phyloP scores from a whole-genome alignment of 2,888 invertebrate genomes.

The Drosophila pseudotalamancana region DNA sequence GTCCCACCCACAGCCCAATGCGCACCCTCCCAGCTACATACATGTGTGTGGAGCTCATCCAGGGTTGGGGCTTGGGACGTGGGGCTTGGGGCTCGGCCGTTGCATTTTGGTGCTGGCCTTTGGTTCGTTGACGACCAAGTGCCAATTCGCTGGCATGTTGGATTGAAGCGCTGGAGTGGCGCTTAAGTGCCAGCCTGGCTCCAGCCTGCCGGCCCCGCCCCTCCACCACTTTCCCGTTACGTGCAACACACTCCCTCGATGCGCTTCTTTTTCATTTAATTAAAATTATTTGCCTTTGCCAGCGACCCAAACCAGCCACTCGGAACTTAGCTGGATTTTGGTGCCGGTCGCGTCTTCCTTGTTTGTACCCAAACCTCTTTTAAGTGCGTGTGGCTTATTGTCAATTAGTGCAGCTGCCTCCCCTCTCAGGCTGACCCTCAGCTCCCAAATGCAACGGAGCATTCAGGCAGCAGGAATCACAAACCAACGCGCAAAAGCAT shows the following conservation, averaged over 20 bases:
- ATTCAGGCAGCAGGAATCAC: constrained; percentile 59
- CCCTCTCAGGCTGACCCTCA: not conserved
- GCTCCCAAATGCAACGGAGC: constrained; percentile 63
- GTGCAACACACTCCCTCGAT: constrained; percentile 25
- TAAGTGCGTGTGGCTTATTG: constrained; percentile 70
- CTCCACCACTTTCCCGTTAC: not conserved
- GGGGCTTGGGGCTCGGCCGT: constrained; percentile 14
- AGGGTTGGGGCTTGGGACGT: not conserved
- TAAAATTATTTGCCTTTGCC: constrained; percentile 73
- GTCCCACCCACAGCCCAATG: constrained; percentile 24
- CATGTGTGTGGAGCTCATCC: not conserved
- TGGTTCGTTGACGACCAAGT: constrained; percentile 78
- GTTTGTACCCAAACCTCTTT: constrained; percentile 25
- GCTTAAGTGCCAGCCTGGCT: constrained; percentile 69
- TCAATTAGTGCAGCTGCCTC: constrained; percentile 62
- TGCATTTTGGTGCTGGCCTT: constrained; percentile 72
- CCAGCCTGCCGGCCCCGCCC: constrained; percentile 25
- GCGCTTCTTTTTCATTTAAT: constrained; percentile 77
- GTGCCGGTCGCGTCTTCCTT: constrained; percentile 32
- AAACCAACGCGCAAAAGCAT: constrained; percentile 54
- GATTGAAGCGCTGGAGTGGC: constrained; percentile 70
- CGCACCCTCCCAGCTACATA: constrained; percentile 29
- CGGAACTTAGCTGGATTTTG: constrained; percentile 59
- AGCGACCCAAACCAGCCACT: constrained; percentile 44
- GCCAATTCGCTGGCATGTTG: constrained; percentile 71